Conservation (phyloP, 2,888 invertebrate species). For the Therioaphis trifolii region DNA sequence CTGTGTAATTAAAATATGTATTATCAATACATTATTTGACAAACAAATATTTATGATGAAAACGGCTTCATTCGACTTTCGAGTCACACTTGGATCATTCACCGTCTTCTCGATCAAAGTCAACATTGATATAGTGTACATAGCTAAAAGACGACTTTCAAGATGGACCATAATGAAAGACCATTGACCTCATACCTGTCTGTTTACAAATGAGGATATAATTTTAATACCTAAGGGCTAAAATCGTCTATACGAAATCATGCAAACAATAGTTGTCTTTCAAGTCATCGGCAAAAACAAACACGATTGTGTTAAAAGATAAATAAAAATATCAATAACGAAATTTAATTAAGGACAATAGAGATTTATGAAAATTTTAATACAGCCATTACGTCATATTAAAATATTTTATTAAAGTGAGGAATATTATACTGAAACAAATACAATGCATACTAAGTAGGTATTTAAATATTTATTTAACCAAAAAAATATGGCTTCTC, state of each 20-base stretch:
- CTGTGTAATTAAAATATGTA: background rate
- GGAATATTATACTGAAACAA: no score
- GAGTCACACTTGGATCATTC: conserved; percentile 26
- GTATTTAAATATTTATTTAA: no score
- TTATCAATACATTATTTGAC: background rate
- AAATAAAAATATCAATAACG: conserved; percentile 39
- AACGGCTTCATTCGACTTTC: background rate
- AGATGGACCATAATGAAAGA: conserved; percentile 44
- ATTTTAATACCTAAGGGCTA: conserved; percentile 53
- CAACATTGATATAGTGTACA: background rate
- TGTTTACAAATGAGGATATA: conserved; percentile 54
- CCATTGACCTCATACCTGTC: conserved; percentile 49
- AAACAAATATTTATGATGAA: background rate
- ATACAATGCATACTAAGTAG: no score
- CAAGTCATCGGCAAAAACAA: conserved; percentile 51
- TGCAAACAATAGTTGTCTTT: conserved; percentile 51
- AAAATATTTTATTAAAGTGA: background rate
- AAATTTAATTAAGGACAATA: conserved; percentile 11
- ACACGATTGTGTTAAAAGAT: conserved; percentile 30
- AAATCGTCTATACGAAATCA: conserved; percentile 49
- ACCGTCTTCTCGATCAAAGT: background rate
- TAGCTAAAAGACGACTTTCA: conserved; percentile 32
- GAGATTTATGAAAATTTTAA: conserved; percentile 30
- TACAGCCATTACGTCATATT: background rate
- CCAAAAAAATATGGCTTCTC: no score